Evolutionary conservation across 2,888 invertebrate species (phyloP), one percentile per base, ranked within the genome.

Genomic region (Tenthredo distinguenda): DNA sequence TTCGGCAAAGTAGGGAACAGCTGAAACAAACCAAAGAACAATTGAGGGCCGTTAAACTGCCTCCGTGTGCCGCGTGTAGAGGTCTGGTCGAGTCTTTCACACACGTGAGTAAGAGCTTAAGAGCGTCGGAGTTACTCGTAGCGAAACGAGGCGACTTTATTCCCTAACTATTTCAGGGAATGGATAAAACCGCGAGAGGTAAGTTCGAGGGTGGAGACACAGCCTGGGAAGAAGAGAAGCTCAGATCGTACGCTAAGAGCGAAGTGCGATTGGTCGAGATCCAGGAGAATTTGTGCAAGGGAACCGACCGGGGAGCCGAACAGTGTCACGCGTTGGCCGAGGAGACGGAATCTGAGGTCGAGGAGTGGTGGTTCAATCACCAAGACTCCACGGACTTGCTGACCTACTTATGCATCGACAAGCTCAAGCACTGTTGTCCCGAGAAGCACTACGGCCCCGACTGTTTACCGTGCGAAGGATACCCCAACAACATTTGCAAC

Each of bases 131-230:
- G 5, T n/a, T 18, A 55, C n/a, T n/a, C 7, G 55, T 50, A 18
- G 5, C 18, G 50, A 50, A 26, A 26, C 1, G 5, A 18, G 72
- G 68, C 31, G 58, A 77, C 31, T 58, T 18, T 47, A 34, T 77
- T 68, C 43, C 62, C 81, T 37, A 9, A 18, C 15, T 65, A 68
- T 92, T 92, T 74, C 89, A 96, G 96, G 98, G 98, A 2, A 94
- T 99, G 88, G 96, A 97, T 87, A 95, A 95, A 88, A 99, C 98
- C 0, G 94, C 96, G n/a, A 95, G 97, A 89, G 97, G 97, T 15
- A 98, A 98, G 93, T 98, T 97, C 94, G 98, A 98, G 90, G 99
- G 99, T 4, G 99, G 99, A 0, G 98, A 99, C 92, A 96, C 98
- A 0, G 98, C 97, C 6, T 99, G 98, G 98, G 99, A 99, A 92